Percentiles rank a stretch among this genome's conserved stretches.
These are phyloP conservation scores for Bhutanitis thaidina DNA, from an alignment of 2,888 invertebrate genomes.

Conservation along the genomic window DNA sequence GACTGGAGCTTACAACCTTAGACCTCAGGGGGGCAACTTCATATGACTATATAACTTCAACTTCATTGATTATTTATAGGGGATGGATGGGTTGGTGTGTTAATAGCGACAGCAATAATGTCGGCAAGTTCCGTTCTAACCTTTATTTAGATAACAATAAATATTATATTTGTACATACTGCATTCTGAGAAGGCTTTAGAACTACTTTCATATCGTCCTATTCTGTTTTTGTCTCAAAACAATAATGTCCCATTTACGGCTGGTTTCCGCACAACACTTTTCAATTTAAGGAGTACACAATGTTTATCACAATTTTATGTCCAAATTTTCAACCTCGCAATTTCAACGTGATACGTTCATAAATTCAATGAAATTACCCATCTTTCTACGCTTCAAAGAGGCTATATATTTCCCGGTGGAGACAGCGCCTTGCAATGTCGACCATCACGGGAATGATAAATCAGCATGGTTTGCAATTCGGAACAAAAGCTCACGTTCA, in stretches of 20 bases:
- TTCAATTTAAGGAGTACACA: conserved; percentile 36
- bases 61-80: too few relatives aligned
- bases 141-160: too few relatives aligned
- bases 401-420: conserved; percentile 68
- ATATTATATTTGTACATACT: too few relatives aligned
- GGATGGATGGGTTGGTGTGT: too few relatives aligned
- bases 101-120: too few relatives aligned
- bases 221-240: too few relatives aligned
- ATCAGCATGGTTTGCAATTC: conserved; percentile 56
- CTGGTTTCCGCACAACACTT: not conserved
- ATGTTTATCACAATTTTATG: conserved; percentile 60
- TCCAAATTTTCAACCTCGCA: conserved; percentile 62
- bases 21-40: too few relatives aligned
- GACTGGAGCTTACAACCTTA: too few relatives aligned
- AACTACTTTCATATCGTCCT: too few relatives aligned
- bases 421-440: conserved; percentile 68
- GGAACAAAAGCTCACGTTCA: conserved; percentile 37
- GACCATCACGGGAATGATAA: conserved; percentile 70
- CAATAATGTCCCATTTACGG: not conserved
- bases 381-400: conserved; percentile 75
- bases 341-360: conserved; percentile 69
- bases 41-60: too few relatives aligned
- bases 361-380: conserved; percentile 77
- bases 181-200: too few relatives aligned
- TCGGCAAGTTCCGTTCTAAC: too few relatives aligned